These are phyloP conservation scores for Agonopterix alstromeriana DNA, from an alignment of 2,888 invertebrate genomes.

Conservation along the genomic window DNA sequence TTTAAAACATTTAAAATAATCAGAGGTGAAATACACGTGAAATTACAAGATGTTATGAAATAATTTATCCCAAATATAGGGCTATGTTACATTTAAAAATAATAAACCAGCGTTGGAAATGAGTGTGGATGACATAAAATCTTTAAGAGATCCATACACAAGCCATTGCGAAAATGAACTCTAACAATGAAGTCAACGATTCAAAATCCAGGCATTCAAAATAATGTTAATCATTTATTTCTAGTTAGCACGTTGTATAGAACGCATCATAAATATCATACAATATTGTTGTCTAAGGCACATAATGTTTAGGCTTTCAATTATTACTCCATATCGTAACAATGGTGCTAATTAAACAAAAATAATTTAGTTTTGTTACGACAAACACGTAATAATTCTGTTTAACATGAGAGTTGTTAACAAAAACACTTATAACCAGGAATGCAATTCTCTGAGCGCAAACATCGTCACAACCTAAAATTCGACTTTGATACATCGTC, in stretches of 20 bases:
- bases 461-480: no score
- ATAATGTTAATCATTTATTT: conserved; percentile 67
- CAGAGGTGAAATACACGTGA: not conserved
- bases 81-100: conserved; percentile 16
- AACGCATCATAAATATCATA: conserved; percentile 76
- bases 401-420: no score
- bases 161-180: conserved; percentile 61
- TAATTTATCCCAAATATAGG: conserved; percentile 9
- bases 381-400: no score
- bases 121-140: conserved; percentile 26
- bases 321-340: conserved; percentile 72
- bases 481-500: no score
- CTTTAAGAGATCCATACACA: conserved; percentile 41
- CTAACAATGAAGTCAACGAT: conserved; percentile 55
- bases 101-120: conserved; percentile 14
- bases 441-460: no score
- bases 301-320: conserved; percentile 77
- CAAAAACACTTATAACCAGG: no score
- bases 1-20: not conserved
- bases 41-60: not conserved
- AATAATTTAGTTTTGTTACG: conserved; percentile 10
- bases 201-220: conserved; percentile 63
- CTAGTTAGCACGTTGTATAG: conserved; percentile 77
- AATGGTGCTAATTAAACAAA: conserved; percentile 63
- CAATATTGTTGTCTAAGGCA: conserved; percentile 79